Percentiles rank a stretch among this genome's conserved stretches.
phyloP scores from a whole-genome alignment of 2,888 invertebrate genomes.

The Synanthedon andrenaeformis region DNA sequence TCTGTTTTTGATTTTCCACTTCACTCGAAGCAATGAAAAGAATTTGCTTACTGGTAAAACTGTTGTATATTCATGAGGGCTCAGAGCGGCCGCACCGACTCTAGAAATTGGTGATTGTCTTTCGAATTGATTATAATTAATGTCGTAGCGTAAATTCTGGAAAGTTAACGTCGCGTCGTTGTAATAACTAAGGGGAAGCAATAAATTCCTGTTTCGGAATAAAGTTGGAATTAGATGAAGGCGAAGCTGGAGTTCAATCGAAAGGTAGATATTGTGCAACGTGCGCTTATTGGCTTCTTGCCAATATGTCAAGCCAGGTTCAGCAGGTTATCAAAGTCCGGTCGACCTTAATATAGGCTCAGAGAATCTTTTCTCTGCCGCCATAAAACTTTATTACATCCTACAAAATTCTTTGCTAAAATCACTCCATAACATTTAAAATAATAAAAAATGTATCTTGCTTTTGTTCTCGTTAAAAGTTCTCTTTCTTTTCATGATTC shows the following conservation, averaged over 20 bases:
- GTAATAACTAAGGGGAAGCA: not conserved
- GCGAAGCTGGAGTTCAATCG: not conserved
- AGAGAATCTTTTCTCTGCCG: conserved; percentile 39
- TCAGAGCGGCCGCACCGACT: conserved; percentile 20
- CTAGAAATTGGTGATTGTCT: conserved; percentile 34
- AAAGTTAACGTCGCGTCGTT: not conserved
- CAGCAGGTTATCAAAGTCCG: conserved; percentile 55
- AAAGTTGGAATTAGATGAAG: conserved; percentile 1
- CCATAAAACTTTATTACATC: conserved; percentile 48
- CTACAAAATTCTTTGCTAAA: conserved; percentile 39
- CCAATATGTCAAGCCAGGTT: conserved; percentile 40
- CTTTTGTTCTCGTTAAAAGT: too few species aligned
- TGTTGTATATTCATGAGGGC: conserved; percentile 45
- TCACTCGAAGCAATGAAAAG: too few species aligned
- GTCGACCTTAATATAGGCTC: conserved; percentile 43
- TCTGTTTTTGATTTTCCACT: too few species aligned
- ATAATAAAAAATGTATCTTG: conserved; percentile 19
- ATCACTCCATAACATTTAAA: conserved; percentile 37
- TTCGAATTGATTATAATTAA: conserved; percentile 20
- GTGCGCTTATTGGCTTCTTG: conserved; percentile 26
- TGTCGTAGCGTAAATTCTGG: not conserved
- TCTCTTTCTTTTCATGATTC: too few species aligned
- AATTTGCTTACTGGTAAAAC: conserved; percentile 12
- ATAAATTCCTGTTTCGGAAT: conserved; percentile 1
- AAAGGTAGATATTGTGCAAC: not conserved